Conservation (phyloP, 2,797 vertebrate genomes). For the Pseudocheirus occidentalis region DNA sequence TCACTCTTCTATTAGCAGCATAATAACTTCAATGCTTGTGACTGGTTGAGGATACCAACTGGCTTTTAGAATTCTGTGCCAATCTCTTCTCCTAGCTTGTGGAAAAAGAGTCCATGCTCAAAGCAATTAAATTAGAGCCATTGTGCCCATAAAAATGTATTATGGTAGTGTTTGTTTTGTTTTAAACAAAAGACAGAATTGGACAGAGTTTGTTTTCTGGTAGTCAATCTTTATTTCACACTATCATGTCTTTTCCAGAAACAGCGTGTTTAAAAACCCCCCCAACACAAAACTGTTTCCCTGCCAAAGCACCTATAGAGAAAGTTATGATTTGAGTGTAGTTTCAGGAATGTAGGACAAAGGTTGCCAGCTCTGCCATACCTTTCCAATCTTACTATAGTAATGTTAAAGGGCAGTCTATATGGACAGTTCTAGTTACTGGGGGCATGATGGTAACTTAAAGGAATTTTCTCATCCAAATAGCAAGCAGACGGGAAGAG, state of each 20-base stretch:
- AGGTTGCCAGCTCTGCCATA: not conserved
- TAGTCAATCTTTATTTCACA: not conserved
- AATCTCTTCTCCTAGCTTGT: not conserved
- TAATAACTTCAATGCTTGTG: constrained; percentile 65
- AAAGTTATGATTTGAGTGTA: not conserved
- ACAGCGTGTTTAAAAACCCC: not conserved
- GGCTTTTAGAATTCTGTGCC: not conserved
- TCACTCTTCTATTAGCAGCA: constrained; percentile 33
- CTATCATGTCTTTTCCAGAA: not conserved
- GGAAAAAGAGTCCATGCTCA: not conserved
- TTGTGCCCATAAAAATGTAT: not conserved
- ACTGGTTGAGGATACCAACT: not conserved
- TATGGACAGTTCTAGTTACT: not conserved
- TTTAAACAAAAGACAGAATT: no score
- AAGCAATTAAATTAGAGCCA: not conserved
- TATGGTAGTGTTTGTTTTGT: not conserved
- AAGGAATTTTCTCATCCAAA: not conserved
- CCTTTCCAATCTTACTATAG: not conserved
- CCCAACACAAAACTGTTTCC: not conserved
- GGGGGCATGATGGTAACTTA: not conserved
- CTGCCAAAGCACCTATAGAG: not conserved
- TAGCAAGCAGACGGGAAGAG: not conserved
- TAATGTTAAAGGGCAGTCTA: not conserved
- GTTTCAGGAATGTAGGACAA: not conserved
- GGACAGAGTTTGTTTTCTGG: not conserved